Evolutionary conservation across 1,140 invertebrate genomes (phyloP), one percentile per base, ranked within the genome.

Genomic region (Neotoxoptera formosana): DNA sequence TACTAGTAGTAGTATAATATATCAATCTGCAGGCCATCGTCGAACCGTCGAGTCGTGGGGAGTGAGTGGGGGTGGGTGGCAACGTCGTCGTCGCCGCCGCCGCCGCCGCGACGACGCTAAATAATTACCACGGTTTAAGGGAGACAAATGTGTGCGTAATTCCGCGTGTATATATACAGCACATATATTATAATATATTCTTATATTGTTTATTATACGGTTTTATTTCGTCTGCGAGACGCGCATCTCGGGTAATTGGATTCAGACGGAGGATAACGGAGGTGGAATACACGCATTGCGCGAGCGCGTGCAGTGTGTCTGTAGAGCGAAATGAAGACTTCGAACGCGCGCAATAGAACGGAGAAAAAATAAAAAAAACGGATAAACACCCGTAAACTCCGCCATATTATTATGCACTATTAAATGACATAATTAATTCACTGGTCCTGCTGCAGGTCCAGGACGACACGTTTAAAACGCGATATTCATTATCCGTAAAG

Each of bases 401-500:
- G 41, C n/a, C n/a, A n/a, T n/a, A n/a, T n/a, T n/a, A n/a, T n/a
- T 41, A 41, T 41, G 11, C 30, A 30, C 11, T 67, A 67, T 67
- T 67, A 67, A 67, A 67, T 67, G 30, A 76, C n/a, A 76, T 76
- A 76, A n/a, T 76, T 76, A 76, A 76, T 76, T 76, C 60, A n/a
- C n/a, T 76, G 60, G n/a, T 76, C 14, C 60, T 41, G 41, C 41
- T 41, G 41, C 21, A n/a, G n/a, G n/a, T n/a, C n/a, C n/a, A 30
- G n/a, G 17, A 76, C 8, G n/a, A n/a, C 60, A 76, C 30, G n/a
- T 76, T 23, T 76, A n/a, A n/a, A 76, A 76, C n/a, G 11, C n/a
- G n/a, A n/a, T 76, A n/a, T 76, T n/a, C 60, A 76, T 76, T 76
- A n/a, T 17, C 30, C 30, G 60, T 67, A 67, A 9, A n/a, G 30